phyloP scores from a whole-genome alignment of 2,113 vertebrate genomes.

The Leptosomus discolor region DNA sequence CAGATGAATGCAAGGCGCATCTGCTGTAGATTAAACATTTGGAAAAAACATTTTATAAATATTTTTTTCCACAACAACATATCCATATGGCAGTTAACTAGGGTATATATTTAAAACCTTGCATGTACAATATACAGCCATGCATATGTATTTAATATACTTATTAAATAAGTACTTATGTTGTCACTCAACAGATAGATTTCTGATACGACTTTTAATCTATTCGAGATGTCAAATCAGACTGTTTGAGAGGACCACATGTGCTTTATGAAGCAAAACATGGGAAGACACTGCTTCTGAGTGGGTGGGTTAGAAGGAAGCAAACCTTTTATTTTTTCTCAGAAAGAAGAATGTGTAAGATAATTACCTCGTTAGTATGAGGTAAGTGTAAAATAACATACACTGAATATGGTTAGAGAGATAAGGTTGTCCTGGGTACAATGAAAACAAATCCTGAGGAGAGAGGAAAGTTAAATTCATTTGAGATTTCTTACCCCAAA shows the following conservation, averaged over 20 bases:
- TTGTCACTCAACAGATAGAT: slow-evolving; percentile 48
- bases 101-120: slow-evolving; percentile 64
- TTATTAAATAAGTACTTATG: slow-evolving; percentile 34
- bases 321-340: slow-evolving; percentile 38
- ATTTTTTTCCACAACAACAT: slow-evolving; percentile 78
- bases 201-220: slow-evolving; percentile 24
- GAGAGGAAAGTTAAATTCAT: background rate
- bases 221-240: background rate
- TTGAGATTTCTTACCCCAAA: background rate
- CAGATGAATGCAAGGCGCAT: slow-evolving; percentile 77
- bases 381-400: background rate
- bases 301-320: slow-evolving; percentile 51
- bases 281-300: slow-evolving; percentile 39
- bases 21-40: slow-evolving; percentile 84
- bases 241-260: slow-evolving; percentile 35
- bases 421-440: background rate
- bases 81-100: slow-evolving; percentile 77
- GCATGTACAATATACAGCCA: slow-evolving; percentile 50
- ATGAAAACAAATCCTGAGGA: background rate
- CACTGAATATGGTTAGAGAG: background rate
- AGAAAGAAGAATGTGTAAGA: slow-evolving; percentile 12
- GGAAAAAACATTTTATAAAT: slow-evolving; percentile 83
- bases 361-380: slow-evolving; percentile 41
- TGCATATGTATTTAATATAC: slow-evolving; percentile 40
- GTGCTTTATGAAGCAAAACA: slow-evolving; percentile 44